A percentile compares a stretch with the other conserved stretches of the same genome.
These are phyloP conservation scores for cat (Felis catus) DNA, from an alignment of 2,113 vertebrate species.

Conservation along the genomic window DNA sequence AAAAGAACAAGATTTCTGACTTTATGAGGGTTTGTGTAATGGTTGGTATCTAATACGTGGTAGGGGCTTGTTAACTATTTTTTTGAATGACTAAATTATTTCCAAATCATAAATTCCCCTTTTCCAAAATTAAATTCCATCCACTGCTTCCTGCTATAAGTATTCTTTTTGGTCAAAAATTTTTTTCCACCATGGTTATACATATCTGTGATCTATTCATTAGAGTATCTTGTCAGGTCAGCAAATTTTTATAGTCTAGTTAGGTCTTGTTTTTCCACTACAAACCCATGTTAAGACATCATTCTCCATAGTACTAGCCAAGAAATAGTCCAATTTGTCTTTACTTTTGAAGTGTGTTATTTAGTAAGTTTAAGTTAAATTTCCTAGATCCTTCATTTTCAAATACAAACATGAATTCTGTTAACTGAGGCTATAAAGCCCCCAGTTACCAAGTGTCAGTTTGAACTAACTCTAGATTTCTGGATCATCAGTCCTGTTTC, in stretches of 20 bases:
- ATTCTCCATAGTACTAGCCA: background rate
- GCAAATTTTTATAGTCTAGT: background rate
- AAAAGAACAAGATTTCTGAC: background rate
- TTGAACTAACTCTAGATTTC: background rate
- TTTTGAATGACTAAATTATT: background rate
- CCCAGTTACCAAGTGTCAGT: background rate
- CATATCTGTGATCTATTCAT: background rate
- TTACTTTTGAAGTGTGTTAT: background rate
- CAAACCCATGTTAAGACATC: background rate
- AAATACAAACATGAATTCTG: background rate
- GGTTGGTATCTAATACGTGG: background rate
- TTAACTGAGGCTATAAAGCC: background rate
- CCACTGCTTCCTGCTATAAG: background rate
- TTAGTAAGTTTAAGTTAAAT: background rate
- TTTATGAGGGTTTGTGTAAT: background rate
- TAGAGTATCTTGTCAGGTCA: background rate
- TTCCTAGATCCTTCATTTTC: background rate
- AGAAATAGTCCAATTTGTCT: conserved; percentile 5
- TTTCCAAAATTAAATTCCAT: background rate
- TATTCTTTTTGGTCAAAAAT: background rate
- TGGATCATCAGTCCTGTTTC: background rate
- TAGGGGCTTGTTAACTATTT: background rate
- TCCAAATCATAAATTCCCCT: background rate
- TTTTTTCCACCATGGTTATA: background rate
- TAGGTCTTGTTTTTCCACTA: conserved; percentile 8